Conservation (phyloP, 2,888 invertebrate species). For the Zygaena filipendulae region DNA sequence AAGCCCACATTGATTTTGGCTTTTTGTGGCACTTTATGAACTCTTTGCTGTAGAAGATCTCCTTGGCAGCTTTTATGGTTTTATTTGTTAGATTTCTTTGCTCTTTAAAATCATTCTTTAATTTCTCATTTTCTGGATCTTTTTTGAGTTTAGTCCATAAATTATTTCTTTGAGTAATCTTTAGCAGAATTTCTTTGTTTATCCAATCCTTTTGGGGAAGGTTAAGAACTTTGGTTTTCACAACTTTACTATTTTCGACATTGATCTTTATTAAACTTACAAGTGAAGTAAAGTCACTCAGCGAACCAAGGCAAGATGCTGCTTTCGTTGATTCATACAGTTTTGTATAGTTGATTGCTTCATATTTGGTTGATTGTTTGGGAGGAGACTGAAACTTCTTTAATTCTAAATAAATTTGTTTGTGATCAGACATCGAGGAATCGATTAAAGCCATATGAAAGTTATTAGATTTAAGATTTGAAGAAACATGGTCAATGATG, state of each 20-base stretch:
- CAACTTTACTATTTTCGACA: conserved; percentile 2
- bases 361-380: conserved; percentile 4
- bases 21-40: no score
- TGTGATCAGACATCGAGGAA: conserved; percentile 18
- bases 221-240: conserved; percentile 9
- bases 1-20: no score
- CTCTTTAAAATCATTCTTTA: no score
- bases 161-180: conserved; percentile 9
- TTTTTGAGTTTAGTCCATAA: conserved; percentile 5
- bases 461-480: conserved; percentile 15
- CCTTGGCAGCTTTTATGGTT: no score
- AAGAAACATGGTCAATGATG: conserved; percentile 18
- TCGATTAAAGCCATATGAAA: conserved; percentile 17
- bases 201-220: conserved; percentile 10
- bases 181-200: conserved; percentile 6
- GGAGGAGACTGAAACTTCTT: conserved; percentile 3
- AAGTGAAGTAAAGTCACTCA: conserved; percentile 1
- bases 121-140: conserved; percentile 4
- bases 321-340: not conserved
- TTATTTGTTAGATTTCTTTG: no score
- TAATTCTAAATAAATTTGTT: conserved; percentile 16
- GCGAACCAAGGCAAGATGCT: no score
- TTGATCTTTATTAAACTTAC: conserved; percentile 3
- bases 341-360: conserved; percentile 6
- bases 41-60: no score